phyloP scores from a whole-genome alignment of 2,888 invertebrate species.

The Erebia aethiops region DNA sequence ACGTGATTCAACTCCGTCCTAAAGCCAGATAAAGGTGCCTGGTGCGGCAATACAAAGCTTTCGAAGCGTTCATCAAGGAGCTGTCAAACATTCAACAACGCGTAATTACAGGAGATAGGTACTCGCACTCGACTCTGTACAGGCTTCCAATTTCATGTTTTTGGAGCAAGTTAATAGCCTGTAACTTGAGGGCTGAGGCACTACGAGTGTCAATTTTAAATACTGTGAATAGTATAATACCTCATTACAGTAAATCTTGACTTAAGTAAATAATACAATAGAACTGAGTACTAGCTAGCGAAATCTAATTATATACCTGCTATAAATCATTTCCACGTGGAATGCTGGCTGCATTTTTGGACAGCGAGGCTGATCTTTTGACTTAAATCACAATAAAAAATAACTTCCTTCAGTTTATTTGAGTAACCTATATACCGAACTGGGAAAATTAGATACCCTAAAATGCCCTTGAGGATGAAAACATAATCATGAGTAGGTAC shows the following conservation, averaged over 20 bases:
- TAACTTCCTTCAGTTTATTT: not conserved
- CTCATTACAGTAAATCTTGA: too few species aligned
- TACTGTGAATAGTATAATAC: too few species aligned
- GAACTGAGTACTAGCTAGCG: too few species aligned
- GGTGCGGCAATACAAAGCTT: constrained; percentile 8
- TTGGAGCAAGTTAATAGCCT: too few species aligned
- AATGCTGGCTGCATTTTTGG: too few species aligned
- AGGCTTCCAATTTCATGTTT: not conserved
- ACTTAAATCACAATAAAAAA: too few species aligned
- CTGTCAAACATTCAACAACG: constrained; percentile 19
- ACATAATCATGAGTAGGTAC: too few species aligned
- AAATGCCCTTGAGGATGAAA: not conserved
- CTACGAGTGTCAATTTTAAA: too few species aligned
- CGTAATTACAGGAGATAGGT: constrained; percentile 20
- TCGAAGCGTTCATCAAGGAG: constrained; percentile 16
- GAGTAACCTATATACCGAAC: not conserved
- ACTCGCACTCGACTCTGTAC: constrained; percentile 11
- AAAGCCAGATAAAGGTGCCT: not conserved
- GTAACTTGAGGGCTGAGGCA: not conserved
- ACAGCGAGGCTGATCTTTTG: too few species aligned
- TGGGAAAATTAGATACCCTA: not conserved
- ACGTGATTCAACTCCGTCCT: constrained; percentile 13
- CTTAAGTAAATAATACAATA: too few species aligned
- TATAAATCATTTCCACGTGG: too few species aligned
- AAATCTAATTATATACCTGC: too few species aligned